Evolutionary conservation across 2,797 vertebrate species (phyloP), one percentile per base, ranked within the genome.

Genomic region (Cyclura pinguis): DNA sequence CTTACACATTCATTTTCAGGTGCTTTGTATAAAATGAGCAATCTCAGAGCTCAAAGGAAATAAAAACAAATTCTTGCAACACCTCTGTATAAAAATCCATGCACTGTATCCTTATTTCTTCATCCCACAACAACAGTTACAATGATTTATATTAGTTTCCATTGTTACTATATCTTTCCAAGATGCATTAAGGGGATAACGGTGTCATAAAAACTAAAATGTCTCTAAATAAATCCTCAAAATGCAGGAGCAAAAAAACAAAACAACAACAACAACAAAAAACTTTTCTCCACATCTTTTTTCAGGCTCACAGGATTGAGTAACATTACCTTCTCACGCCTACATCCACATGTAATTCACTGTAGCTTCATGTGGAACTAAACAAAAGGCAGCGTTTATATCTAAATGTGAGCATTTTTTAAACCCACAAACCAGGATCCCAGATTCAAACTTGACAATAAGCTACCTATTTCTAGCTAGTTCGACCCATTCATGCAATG

Each of bases 1-100:
- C 91, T 94, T 90, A 6, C 89, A 92, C 82, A 2, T 92, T 91
- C 92, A 80, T 88, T 92, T 92, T 92, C 84, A 92, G 92, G 93
- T 90, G 88, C 92, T 92, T 88, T 93, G 78, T 55, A 92, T 88
- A 81, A 94, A 42, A 94, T 84, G 82, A 73, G 83, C 84, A 93
- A 88, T 85, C 88, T 32, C 84, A 89, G 87, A 89, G 94, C 92
- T 88, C 76, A 92, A 89, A 55, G 80, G 32, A 86, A 92, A 92
- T 62, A 13, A 0, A 90, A 87, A 67, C 47, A 87, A 83, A 92
- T 87, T 84, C 67, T 85, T 67, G 84, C 59, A 90, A 91, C 77
- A 92, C 89, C 86, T 88, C 91, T 91, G 73, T 89, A 89, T 78
- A 94, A 95, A 93, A 92, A 77, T 24, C 73, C 85, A 64, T 57